These are phyloP conservation scores for Cataglyphis altisquamis DNA, from an alignment of 2,888 invertebrate species.

Conservation along the genomic window DNA sequence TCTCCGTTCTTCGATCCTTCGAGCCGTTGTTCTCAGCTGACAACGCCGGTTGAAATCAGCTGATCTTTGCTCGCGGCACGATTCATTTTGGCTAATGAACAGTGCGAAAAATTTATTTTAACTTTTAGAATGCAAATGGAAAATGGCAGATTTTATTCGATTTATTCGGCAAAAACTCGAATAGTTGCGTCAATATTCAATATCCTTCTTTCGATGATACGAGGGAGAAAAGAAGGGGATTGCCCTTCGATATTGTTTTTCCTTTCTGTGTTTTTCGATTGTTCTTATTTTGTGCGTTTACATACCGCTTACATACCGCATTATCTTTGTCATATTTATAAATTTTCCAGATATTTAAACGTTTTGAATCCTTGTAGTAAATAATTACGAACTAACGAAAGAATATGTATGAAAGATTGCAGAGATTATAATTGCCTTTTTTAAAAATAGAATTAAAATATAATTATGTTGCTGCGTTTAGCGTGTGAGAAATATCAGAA, in stretches of 20 bases:
- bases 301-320: not conserved
- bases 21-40: conserved; percentile 67
- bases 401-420: not conserved
- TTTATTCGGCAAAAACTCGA: conserved; percentile 20
- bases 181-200: conserved; percentile 27
- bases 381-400: not conserved
- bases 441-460: not conserved
- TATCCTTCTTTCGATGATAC: not conserved
- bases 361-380: not conserved
- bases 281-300: conserved; percentile 21
- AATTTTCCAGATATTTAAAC: conserved; percentile 11
- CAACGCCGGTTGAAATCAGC: conserved; percentile 64
- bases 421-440: not conserved
- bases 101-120: not conserved
- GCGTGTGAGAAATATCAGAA: not conserved
- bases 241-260: conserved; percentile 45
- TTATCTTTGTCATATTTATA: conserved; percentile 16
- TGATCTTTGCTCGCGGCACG: conserved; percentile 61
- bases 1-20: not conserved
- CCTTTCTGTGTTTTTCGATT: conserved; percentile 19
- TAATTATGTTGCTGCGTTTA: not conserved
- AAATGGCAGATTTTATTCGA: not conserved
- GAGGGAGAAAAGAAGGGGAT: not conserved
- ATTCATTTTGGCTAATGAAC: not conserved
- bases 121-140: not conserved